Evolutionary conservation across 1,140 invertebrate species (phyloP), one percentile per base, ranked within the genome.

Genomic region (Procambarus clarkii): DNA sequence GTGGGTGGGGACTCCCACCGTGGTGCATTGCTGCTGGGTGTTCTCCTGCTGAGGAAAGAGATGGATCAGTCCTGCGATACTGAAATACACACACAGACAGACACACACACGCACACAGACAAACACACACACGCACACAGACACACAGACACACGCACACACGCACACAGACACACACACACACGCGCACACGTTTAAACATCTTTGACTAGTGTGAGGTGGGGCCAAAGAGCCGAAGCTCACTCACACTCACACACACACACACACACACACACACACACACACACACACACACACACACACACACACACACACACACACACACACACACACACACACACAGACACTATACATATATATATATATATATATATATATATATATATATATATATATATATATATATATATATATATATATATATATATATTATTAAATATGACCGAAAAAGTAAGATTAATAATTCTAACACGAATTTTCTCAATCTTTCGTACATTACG

Each of bases 1-100:
- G 69, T 21, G 69, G 24, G n/a, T 34, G 3, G 4, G n/a, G 7
- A 3, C 69, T n/a, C 0, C 69, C 69, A 3, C 69, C 69, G n/a
- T 74, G 69, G n/a, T 74, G 18, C 69, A 74, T 74, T 24, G 69
- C 69, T 74, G 69, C 69, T 21, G 69, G 69, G 11, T 74, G 69
- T 74, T 74, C 69, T 74, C 69, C 69, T 74, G 69, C 24, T 8
- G 69, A n/a, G 24, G 18, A 54, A 11, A 74, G 69, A 74, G 4
- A 74, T 2, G 18, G 69, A 21, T 74, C 2, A 74, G 69, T 34
- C n/a, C 18, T 24, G n/a, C 3, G 18, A 9, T 64, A 11, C 60
- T 64, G 18, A 3, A 15, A 64, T 15, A 64, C 60, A 64, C 60
- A 64, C 60, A 64, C 60, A 64, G 11, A 64, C 60, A 64, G 11